A percentile compares a stretch with the other conserved stretches of the same genome.
These are phyloP conservation scores for Hippopotamus amphibius DNA, from an alignment of 2,113 vertebrate species.

Conservation along the genomic window DNA sequence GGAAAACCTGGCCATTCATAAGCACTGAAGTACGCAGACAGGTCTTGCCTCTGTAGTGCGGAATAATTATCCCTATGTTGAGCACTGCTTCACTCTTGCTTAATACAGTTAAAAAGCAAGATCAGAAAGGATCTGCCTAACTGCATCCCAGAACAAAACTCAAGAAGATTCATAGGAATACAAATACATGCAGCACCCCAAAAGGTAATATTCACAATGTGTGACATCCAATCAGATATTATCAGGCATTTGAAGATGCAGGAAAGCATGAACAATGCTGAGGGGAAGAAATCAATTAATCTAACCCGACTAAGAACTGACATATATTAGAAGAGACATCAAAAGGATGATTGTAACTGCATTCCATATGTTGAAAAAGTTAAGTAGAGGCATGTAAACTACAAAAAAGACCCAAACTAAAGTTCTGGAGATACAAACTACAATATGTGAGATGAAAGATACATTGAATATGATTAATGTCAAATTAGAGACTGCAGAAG, in stretches of 20 bases:
- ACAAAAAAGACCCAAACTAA: neutral
- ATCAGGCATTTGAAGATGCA: constrained; percentile 1
- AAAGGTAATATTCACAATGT: neutral
- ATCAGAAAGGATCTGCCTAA: neutral
- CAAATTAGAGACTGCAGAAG: neutral
- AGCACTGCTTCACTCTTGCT: neutral
- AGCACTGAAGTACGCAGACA: neutral
- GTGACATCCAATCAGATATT: neutral
- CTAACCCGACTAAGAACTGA: neutral
- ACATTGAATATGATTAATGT: neutral
- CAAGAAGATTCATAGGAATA: neutral
- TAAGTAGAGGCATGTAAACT: neutral
- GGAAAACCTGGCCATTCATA: neutral
- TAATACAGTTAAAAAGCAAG: neutral
- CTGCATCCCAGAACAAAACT: neutral
- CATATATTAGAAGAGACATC: neutral
- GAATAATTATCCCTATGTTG: neutral
- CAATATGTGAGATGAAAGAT: neutral
- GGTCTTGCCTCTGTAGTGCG: neutral
- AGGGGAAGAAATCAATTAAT: neutral
- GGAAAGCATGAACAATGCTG: neutral
- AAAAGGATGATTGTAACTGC: neutral
- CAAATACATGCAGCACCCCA: neutral
- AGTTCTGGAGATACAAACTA: neutral
- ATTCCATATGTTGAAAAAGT: neutral